Conservation (phyloP, 92 coral and sea anemone genomes). For the Muricea muricata region DNA sequence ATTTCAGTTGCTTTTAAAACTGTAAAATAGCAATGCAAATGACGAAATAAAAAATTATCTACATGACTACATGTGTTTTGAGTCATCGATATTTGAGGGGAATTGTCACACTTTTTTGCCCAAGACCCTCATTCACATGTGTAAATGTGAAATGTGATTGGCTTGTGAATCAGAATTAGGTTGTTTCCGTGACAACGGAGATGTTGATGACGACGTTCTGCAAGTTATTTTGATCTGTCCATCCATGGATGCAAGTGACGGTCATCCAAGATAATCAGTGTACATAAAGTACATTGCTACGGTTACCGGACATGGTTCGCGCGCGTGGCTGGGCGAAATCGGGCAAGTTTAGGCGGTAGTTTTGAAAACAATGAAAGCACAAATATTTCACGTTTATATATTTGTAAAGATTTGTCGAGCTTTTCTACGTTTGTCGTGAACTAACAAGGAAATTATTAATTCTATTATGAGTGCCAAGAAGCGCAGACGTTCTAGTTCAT, state of each 20-base stretch:
- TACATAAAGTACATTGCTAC: conserved; percentile 3
- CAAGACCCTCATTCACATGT: no score
- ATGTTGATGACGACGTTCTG: no score
- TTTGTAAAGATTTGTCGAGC: background rate
- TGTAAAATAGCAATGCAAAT: background rate
- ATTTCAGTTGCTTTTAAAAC: background rate
- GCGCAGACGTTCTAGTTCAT: background rate
- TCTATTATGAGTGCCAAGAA: conserved; percentile 3
- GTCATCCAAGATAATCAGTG: no score
- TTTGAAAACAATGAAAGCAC: background rate
- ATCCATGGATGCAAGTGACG: no score
- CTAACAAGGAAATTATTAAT: background rate
- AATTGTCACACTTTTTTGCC: no score
- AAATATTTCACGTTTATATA: background rate
- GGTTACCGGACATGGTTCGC: background rate
- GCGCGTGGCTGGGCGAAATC: background rate
- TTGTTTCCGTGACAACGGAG: no score
- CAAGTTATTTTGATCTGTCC: no score
- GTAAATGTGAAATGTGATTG: no score
- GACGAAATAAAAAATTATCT: background rate
- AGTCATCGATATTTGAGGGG: no score
- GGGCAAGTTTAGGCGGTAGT: conserved; percentile 1
- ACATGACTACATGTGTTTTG: background rate
- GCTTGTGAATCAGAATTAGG: no score
- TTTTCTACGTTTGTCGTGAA: background rate